Base-by-base conservation (phyloP, 2,113 vertebrate genomes). In the Scartelaos histophorus region DNA sequence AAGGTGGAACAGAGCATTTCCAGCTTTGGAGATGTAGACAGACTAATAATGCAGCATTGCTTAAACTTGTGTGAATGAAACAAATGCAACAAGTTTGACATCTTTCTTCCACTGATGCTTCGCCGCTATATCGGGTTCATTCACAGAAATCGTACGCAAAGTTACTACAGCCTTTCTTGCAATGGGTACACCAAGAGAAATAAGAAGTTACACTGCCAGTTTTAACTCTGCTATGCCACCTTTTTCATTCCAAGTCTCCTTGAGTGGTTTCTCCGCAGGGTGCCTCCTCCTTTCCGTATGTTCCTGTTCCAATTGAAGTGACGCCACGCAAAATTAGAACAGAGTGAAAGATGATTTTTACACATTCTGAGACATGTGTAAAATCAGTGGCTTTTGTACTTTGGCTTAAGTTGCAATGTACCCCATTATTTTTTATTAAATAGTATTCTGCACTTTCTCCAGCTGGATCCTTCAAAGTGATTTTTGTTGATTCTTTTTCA, bases 281-380 rank as follows among this genome's bases (percentile, higher is more conserved):
- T 75, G 73, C 60, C 66, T 5, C 24, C 74, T 67, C 66, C 69
- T 51, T 25, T 74, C 67, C 73, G 77, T 77, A 72, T 22, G 45
- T 71, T 56, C 82, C 81, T 13, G 83, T 74, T 85, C 71, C 81
- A 88, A 82, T 76, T 90, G 86, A 91, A 87, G 85, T 79, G 73
- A 71, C 80, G 81, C 73, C 73, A 75, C 71, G 80, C 84, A 66
- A 81, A 90, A 91, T 88, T 87, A 89, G 85, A 85, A 89, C 80
- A 69, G 79, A 77, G 81, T 70, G 71, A 82, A 87, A 73, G 75
- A 77, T 80, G 74, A 81, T 83, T 81, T 69, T 68, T 75, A 76
- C 80, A 83, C 38, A 43, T 71, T 76, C 24, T 24, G 67, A 79
- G 70, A 83, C 67, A 61, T 61, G 7, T 47, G 66, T 64, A 79